A percentile compares a stretch with the other conserved stretches of the same genome.
These are phyloP conservation scores for Philypnodon macrostomus DNA, from an alignment of 2,797 vertebrate genomes.

Conservation along the genomic window DNA sequence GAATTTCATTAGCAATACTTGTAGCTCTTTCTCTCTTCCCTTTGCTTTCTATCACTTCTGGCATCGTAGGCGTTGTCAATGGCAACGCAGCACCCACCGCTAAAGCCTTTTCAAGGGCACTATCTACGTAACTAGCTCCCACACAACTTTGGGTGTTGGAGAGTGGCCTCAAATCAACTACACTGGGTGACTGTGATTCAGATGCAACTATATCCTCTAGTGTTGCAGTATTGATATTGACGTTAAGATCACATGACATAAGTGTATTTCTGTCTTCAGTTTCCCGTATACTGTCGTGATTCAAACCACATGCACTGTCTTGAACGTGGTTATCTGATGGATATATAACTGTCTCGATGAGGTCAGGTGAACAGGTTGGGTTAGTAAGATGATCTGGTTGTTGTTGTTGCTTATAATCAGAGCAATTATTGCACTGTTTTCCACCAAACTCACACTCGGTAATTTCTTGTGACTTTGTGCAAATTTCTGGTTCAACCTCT, in stretches of 20 bases:
- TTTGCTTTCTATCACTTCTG: constrained; percentile 75
- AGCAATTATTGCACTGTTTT: constrained; percentile 47
- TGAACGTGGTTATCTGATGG: constrained; percentile 49
- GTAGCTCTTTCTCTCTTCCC: constrained; percentile 66
- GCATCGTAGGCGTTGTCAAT: constrained; percentile 78
- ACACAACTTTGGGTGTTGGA: constrained; percentile 53
- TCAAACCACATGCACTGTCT: constrained; percentile 38
- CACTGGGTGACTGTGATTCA: constrained; percentile 44
- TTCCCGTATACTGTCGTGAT: constrained; percentile 34
- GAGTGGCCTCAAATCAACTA: constrained; percentile 48
- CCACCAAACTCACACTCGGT: constrained; percentile 20
- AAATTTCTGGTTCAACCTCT: constrained; percentile 15
- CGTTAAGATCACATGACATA: constrained; percentile 45
- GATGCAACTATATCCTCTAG: constrained; percentile 44
- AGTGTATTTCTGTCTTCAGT: constrained; percentile 47
- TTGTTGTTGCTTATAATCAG: constrained; percentile 64
- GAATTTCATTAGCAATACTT: constrained; percentile 51
- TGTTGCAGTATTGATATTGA: constrained; percentile 50
- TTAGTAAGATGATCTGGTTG: constrained; percentile 68
- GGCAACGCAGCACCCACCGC: constrained; percentile 72
- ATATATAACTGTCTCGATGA: constrained; percentile 41
- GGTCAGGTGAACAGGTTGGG: constrained; percentile 52
- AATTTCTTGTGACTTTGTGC: constrained; percentile 14
- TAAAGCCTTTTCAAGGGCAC: constrained; percentile 72
- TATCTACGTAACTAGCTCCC: constrained; percentile 62